Percentiles rank a stretch among this genome's conserved stretches.
These are phyloP conservation scores for Apamea epomidion DNA, from an alignment of 2,888 invertebrate genomes.

Conservation along the genomic window DNA sequence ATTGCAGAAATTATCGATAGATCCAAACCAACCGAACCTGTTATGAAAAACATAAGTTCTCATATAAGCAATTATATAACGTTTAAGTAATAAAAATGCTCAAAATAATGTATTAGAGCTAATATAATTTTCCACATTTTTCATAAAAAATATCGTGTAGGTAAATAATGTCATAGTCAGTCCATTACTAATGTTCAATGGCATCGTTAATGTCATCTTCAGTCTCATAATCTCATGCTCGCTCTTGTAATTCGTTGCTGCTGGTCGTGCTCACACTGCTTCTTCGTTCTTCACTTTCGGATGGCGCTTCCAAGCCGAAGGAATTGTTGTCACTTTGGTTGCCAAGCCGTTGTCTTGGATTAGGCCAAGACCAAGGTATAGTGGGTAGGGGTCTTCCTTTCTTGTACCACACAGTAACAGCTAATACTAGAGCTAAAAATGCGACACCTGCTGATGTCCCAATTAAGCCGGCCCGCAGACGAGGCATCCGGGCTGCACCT, in stretches of 20 bases:
- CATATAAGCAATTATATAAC: not conserved
- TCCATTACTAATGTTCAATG: slow-evolving; percentile 1
- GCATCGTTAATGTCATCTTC: not conserved
- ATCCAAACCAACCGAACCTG: not conserved
- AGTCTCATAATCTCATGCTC: slow-evolving; percentile 1
- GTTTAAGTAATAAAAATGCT: not conserved
- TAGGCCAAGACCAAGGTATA: slow-evolving; percentile 30
- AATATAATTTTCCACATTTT: not conserved
- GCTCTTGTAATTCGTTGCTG: slow-evolving; percentile 17
- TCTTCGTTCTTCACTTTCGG: slow-evolving; percentile 4
- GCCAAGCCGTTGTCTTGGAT: slow-evolving; percentile 2
- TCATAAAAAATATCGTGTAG: not conserved
- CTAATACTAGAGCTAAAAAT: slow-evolving; percentile 69
- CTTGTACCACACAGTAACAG: slow-evolving; percentile 73
- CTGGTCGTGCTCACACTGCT: slow-evolving; percentile 45
- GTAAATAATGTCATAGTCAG: slow-evolving; percentile 4
- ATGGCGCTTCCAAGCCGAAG: not conserved
- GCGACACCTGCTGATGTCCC: slow-evolving; percentile 76
- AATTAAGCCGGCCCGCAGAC: slow-evolving; percentile 76
- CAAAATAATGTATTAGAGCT: not conserved
- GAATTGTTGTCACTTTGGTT: slow-evolving; percentile 28
- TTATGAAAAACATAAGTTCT: not conserved
- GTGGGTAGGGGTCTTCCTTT: slow-evolving; percentile 60
- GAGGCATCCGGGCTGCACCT: slow-evolving; percentile 58
- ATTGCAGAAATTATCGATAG: not conserved